Evolutionary conservation across 2,888 invertebrate genomes (phyloP), one percentile per base, ranked within the genome.

Genomic region (Endotricha flammealis): DNA sequence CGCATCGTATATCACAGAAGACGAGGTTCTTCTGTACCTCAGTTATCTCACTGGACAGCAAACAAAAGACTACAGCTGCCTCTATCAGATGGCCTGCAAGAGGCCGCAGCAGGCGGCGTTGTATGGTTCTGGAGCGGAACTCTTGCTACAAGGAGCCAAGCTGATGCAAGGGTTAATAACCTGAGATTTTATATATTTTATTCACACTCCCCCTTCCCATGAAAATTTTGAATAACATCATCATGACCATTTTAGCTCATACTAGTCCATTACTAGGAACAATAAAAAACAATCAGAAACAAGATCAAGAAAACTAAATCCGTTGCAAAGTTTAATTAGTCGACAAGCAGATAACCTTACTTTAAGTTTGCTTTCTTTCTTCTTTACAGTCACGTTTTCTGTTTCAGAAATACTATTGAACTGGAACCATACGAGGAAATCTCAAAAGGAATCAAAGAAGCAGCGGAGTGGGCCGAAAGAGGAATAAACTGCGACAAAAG

Each of bases 121-220:
- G 45, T 95, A 95, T 68, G 88, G 91, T 1, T 90, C 91, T 1
- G 95, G 94, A 0, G 93, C 92, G n/a, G 93, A 93, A 48, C 89
- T 94, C 44, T 68, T 95, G 7, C 58, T 95, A 37, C 92, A 93
- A 59, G 90, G 92, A 29, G 89, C 91, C 10, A 91, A 91, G 57
- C 77, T 93, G 41, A 81, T 93, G 47, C 87, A 90, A 57, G 90
- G 90, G 90, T 93, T 87, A 62, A 83, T 76, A 25, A n/a, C n/a
- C n/a, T n/a, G n/a, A n/a, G n/a, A n/a, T n/a, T n/a, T n/a, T n/a
- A n/a, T n/a, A n/a, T n/a, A n/a, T n/a, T n/a, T n/a, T n/a, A n/a
- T n/a, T n/a, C n/a, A n/a, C n/a, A n/a, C n/a, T n/a, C n/a, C n/a
- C n/a, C n/a, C n/a, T n/a, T n/a, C n/a, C n/a, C n/a, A n/a, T n/a